Conservation (phyloP, 2,888 invertebrate genomes). For the Tinea semifulvella region DNA sequence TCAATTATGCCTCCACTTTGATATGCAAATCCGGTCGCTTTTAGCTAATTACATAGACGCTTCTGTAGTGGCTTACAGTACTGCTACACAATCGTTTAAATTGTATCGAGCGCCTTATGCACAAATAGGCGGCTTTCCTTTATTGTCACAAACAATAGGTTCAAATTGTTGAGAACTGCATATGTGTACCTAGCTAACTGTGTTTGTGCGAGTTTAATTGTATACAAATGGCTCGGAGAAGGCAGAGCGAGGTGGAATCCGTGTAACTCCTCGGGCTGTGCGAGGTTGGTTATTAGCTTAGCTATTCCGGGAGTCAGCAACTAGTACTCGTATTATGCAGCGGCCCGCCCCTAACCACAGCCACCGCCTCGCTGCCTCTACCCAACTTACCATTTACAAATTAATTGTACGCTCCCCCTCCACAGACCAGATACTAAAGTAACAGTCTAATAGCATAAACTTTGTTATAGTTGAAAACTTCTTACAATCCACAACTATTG, state of each 20-base stretch:
- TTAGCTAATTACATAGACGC: slow-evolving; percentile 58
- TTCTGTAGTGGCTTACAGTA: slow-evolving; percentile 33
- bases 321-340: slow-evolving; percentile 16
- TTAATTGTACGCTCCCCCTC: slow-evolving; percentile 7
- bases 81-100: not conserved
- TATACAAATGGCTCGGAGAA: slow-evolving; percentile 3
- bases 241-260: slow-evolving; percentile 24
- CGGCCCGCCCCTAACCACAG: slow-evolving; percentile 24
- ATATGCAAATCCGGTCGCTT: slow-evolving; percentile 61
- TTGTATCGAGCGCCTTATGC: not conserved
- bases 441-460: slow-evolving; percentile 5
- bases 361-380: slow-evolving; percentile 24
- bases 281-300: slow-evolving; percentile 45
- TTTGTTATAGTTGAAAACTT: slow-evolving; percentile 9
- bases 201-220: not conserved
- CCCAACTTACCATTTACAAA: slow-evolving; percentile 24
- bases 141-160: slow-evolving; percentile 3
- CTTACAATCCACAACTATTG: too few relatives aligned
- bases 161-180: not conserved
- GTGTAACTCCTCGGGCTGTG: slow-evolving; percentile 28
- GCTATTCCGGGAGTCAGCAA: slow-evolving; percentile 36
- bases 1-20: slow-evolving; percentile 62
- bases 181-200: not conserved
- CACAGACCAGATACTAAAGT: slow-evolving; percentile 4
- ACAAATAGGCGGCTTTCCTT: not conserved